Evolutionary conservation across 2,888 invertebrate genomes (phyloP), one percentile per base, ranked within the genome.

Genomic region (Cheilosia vernalis): DNA sequence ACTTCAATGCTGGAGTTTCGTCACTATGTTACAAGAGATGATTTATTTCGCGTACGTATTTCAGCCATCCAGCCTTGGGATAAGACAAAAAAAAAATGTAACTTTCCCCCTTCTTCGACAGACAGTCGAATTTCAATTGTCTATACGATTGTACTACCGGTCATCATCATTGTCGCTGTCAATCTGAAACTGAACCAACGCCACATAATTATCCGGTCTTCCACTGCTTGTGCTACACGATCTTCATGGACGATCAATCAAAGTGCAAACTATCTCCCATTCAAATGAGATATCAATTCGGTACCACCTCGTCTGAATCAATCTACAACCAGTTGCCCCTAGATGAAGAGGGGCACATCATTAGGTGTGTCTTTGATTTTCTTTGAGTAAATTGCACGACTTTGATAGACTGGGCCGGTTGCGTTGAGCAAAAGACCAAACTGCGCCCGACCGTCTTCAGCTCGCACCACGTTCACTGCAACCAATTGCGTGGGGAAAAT

Each of bases 401-500:
- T 9, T 47, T 47, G 47, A 47, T 19, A 9, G 47, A 17, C 47
- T 19, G 2, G 44, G 44, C 15, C 44, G 15, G 44, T 17, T 7
- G 6, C n/a, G n/a, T 44, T 44, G 44, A 17, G 17, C n/a, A n/a
- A 44, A 44, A 44, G 17, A 44, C 5, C 17, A 17, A 47, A 47
- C 4, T 19, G 19, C 17, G 9, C 17, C 17, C 19, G 19, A 47
- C 9, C n/a, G 17, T 17, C 44, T 9, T 17, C 17, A 17, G 33
- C 33, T 33, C 33, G 44, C 47, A 44, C 30, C 27, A 63, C 49
- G 47, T 27, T 19, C 47, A 49, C 47, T 44, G 49, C 17, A 47
- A 47, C 47, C 27, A n/a, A 27, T 17, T 58, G 58, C 19, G 44
- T 27, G 63, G 27, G 21, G 21, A 63, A 44, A 42, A 63, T 17